These are phyloP conservation scores for Zoanthus sociatus DNA, from an alignment of 92 coral and sea anemone genomes.

Conservation along the genomic window DNA sequence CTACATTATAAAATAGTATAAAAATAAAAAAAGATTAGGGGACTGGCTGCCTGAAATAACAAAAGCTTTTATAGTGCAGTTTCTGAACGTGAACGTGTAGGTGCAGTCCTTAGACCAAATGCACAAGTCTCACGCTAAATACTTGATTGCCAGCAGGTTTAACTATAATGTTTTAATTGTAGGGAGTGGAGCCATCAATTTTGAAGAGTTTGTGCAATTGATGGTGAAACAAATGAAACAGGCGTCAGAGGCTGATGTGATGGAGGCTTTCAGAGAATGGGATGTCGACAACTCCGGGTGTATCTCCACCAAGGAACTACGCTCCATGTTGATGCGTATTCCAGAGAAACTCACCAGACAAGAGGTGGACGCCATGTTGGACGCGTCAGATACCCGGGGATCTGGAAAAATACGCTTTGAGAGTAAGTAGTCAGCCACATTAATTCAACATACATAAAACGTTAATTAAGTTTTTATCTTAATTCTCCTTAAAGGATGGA, in stretches of 20 bases:
- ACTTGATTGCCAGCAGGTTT: neutral
- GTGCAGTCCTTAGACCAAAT: too few relatives aligned
- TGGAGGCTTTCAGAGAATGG: conserved; percentile 83
- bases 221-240: conserved; percentile 82
- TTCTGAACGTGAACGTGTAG: too few relatives aligned
- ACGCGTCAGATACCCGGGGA: conserved; percentile 66
- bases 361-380: conserved; percentile 78
- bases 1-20: too few relatives aligned
- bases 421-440: conserved; percentile 47
- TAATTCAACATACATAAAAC: too few relatives aligned
- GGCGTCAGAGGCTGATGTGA: conserved; percentile 73
- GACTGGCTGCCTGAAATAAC: too few relatives aligned
- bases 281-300: conserved; percentile 71
- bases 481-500: too few relatives aligned
- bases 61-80: too few relatives aligned
- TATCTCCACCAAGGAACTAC: conserved; percentile 71
- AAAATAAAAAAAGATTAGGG: too few relatives aligned
- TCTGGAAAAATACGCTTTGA: conserved; percentile 79
- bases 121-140: too few relatives aligned
- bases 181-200: conserved; percentile 90
- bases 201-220: conserved; percentile 83
- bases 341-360: conserved; percentile 70
- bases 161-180: neutral
- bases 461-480: too few relatives aligned
- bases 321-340: conserved; percentile 76